Percentiles rank a stretch among this genome's conserved stretches.
Evolutionary conservation across 2,888 invertebrate species (phyloP).

Genomic region (Malthinus seriepunctatus): DNA sequence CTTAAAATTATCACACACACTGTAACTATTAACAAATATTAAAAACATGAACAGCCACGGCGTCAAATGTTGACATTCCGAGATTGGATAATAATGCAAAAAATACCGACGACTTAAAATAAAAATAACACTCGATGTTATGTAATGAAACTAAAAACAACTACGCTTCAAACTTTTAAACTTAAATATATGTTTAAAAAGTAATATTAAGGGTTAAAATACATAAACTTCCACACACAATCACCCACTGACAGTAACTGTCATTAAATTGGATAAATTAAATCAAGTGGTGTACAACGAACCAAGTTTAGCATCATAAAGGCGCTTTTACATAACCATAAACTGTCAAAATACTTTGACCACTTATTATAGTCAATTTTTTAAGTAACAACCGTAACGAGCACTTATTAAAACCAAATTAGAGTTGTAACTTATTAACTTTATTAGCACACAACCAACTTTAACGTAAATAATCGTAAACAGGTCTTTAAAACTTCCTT

Average conservation of each 20-base stretch:
- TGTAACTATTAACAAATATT: constrained; percentile 40
- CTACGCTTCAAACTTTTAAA: constrained; percentile 13
- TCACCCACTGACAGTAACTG: constrained; percentile 36
- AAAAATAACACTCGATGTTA: constrained; percentile 5
- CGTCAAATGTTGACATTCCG: constrained; percentile 42
- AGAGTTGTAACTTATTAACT: no score
- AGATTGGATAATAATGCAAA: constrained; percentile 14
- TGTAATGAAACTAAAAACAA: background rate
- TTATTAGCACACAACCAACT: no score
- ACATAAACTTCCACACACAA: constrained; percentile 38
- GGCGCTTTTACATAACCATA: constrained; percentile 7
- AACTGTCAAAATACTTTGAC: no score
- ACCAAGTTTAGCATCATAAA: constrained; percentile 14
- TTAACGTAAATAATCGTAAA: no score
- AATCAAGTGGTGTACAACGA: constrained; percentile 38
- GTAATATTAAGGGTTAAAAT: constrained; percentile 40
- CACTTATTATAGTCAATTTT: no score
- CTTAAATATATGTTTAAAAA: constrained; percentile 28
- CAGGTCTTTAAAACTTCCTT: no score
- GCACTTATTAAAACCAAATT: no score
- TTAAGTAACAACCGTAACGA: no score
- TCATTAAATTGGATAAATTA: constrained; percentile 40
- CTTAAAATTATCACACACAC: constrained; percentile 30
- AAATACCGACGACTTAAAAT: constrained; percentile 1
- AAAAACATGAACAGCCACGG: constrained; percentile 53